Evolutionary conservation across 2,888 invertebrate genomes (phyloP), one percentile per base, ranked within the genome.

Genomic region (Eilema depressum): DNA sequence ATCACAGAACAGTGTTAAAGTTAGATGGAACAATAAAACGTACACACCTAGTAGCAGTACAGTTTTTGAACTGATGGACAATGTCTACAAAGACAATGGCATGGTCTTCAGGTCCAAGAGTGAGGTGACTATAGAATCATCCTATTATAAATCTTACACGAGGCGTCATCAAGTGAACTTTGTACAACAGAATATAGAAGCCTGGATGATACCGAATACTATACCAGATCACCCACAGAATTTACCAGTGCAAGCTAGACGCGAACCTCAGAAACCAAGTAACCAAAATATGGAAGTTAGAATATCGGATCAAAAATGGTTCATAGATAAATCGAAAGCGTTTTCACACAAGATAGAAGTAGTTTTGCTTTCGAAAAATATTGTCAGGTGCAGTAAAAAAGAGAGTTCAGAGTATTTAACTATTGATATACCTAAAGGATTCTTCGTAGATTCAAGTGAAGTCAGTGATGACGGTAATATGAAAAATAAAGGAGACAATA

Each of bases 191-290:
- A 86, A 90, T 53, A 84, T 94, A 71, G 87, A 93, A 87, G 92
- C 93, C 2, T 94, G 92, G 91, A 93, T 94, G 93, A 83, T 94
- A 53, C 90, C 92, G 25, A 86, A 85, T 71, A 89, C 86, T 5
- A 84, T 92, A 26, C 76, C 78, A 20, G 83, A 89, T 63, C 82
- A 69, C 37, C 78, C 79, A 2, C 75, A 70, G 65, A 67, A 80
- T 65, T 69, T 81, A 17, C 83, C 85, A 41, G 41, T 66, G 0
- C 69, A 76, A 69, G 41, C 74, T 5, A 79, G 76, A 59, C 76
- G 60, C 47, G 70, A 65, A 70, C 69, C 77, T 60, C 75, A 79
- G 23, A 73, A 73, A 41, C 68, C 76, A 2, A 73, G 71, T 30
- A 82, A 80, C 66, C 71, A 86, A 30, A 85, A 86, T 14, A 87